A percentile compares a stretch with the other conserved stretches of the same genome.
These are phyloP conservation scores for Tapirus indicus DNA, from an alignment of 2,797 vertebrate species.

Conservation along the genomic window DNA sequence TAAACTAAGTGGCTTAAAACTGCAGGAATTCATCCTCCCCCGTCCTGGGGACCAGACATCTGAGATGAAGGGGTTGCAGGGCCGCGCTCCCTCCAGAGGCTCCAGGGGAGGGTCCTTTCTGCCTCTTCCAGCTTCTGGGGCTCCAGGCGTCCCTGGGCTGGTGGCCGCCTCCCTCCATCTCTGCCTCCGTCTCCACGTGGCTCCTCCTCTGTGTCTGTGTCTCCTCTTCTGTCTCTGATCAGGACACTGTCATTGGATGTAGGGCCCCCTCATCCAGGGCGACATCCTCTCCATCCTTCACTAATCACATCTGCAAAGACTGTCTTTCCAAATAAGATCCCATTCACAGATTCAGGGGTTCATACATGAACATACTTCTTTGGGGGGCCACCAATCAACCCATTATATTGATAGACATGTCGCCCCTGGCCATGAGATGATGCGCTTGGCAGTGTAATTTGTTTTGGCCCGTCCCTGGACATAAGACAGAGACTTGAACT, in stretches of 20 bases:
- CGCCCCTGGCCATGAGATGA: accelerated
- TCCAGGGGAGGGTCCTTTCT: too few relatives aligned
- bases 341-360: accelerated
- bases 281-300: not conserved
- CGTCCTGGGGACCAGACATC: not conserved
- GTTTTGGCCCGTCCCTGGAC: accelerated
- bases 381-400: accelerated
- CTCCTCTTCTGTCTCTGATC: too few relatives aligned
- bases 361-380: not conserved
- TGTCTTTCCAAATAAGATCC: not conserved
- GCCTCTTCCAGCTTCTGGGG: too few relatives aligned
- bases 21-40: accelerated
- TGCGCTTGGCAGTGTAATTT: too few relatives aligned
- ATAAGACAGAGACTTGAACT: accelerated
- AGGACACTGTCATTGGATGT: too few relatives aligned
- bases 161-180: too few relatives aligned
- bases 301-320: not conserved
- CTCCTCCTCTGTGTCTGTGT: too few relatives aligned
- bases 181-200: too few relatives aligned
- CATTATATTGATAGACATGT: accelerated
- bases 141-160: too few relatives aligned
- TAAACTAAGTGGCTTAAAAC: too few relatives aligned
- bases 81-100: too few relatives aligned
- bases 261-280: not conserved
- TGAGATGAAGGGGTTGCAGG: too few relatives aligned